A percentile compares a stretch with the other conserved stretches of the same genome.
Evolutionary conservation across 1,140 invertebrate genomes (phyloP).

Genomic region (Neodiprion virginianus): DNA sequence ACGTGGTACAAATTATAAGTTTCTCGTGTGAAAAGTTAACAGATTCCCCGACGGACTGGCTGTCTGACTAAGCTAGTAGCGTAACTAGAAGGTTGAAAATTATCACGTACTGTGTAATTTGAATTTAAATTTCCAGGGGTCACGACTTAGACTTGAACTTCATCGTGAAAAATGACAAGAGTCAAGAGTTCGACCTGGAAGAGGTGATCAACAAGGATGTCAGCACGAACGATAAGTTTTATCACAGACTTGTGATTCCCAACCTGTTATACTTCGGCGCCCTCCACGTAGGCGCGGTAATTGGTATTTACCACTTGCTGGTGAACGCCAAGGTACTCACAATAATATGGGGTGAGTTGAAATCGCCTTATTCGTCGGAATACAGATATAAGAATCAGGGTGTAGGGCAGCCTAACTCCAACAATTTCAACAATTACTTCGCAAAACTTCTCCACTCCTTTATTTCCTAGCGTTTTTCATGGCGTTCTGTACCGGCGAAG

Average conservation of each 20-base stretch:
- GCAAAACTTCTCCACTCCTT: background rate
- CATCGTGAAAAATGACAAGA: background rate
- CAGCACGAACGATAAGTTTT: constrained; percentile 21
- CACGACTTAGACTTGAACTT: background rate
- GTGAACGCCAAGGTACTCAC: constrained; percentile 24
- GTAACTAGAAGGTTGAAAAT: background rate
- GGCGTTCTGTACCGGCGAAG: constrained; percentile 44
- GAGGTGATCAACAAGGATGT: constrained; percentile 1
- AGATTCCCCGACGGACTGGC: background rate
- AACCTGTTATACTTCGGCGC: constrained; percentile 25
- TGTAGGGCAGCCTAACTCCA: background rate
- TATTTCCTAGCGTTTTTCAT: constrained; percentile 43
- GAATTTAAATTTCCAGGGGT: background rate
- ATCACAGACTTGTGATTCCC: constrained; percentile 18
- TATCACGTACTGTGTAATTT: too few relatives aligned
- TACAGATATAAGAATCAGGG: background rate
- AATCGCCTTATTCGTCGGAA: background rate
- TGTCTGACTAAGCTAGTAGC: too few relatives aligned
- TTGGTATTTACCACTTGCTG: constrained; percentile 26
- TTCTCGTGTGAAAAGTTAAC: background rate
- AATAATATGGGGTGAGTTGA: constrained; percentile 32
- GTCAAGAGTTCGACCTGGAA: constrained; percentile 1
- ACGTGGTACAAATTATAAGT: too few relatives aligned
- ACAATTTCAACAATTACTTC: background rate
- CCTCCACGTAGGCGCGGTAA: constrained; percentile 28